A percentile compares a stretch with the other conserved stretches of the same genome.
Evolutionary conservation across 2,888 invertebrate species (phyloP).

Genomic region (Drosophila mimetica): DNA sequence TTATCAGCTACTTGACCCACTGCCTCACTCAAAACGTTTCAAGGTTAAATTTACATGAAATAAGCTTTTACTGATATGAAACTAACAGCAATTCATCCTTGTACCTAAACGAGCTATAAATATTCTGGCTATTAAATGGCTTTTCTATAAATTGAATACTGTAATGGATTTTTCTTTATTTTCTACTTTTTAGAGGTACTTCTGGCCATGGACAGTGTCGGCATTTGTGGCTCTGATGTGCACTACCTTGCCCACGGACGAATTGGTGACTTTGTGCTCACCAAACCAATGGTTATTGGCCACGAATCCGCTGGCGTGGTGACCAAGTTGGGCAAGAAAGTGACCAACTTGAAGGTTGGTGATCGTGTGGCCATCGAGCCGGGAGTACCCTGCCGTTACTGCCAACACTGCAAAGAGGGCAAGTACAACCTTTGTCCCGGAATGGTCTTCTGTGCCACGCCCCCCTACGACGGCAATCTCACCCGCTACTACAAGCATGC

Average conservation of each 20-base stretch:
- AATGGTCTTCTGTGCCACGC: constrained; percentile 97
- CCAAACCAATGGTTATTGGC: constrained; percentile 96
- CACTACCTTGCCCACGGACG: constrained; percentile 94
- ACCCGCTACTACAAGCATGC: constrained; percentile 94
- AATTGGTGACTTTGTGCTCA: constrained; percentile 94
- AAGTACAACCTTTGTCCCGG: constrained; percentile 95
- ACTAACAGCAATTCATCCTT: no score
- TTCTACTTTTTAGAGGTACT: constrained; percentile 84
- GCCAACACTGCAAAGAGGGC: constrained; percentile 93
- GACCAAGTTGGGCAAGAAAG: constrained; percentile 89
- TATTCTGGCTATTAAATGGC: no score
- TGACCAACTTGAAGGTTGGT: constrained; percentile 89
- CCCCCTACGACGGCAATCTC: constrained; percentile 95
- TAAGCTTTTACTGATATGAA: not conserved
- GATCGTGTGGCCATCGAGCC: constrained; percentile 98
- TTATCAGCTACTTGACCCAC: constrained; percentile 1
- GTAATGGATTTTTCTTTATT: not conserved
- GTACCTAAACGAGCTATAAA: no score
- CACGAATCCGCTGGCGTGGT: constrained; percentile 96
- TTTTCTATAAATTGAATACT: not conserved
- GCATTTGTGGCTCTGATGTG: constrained; percentile 98
- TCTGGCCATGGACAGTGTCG: constrained; percentile 94
- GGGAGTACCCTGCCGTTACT: constrained; percentile 93
- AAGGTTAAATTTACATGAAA: constrained; percentile 22
- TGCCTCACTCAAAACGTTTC: not conserved